A percentile compares a stretch with the other conserved stretches of the same genome.
phyloP scores from a whole-genome alignment of 2,888 invertebrate genomes.

The Orchesella flavescens region DNA sequence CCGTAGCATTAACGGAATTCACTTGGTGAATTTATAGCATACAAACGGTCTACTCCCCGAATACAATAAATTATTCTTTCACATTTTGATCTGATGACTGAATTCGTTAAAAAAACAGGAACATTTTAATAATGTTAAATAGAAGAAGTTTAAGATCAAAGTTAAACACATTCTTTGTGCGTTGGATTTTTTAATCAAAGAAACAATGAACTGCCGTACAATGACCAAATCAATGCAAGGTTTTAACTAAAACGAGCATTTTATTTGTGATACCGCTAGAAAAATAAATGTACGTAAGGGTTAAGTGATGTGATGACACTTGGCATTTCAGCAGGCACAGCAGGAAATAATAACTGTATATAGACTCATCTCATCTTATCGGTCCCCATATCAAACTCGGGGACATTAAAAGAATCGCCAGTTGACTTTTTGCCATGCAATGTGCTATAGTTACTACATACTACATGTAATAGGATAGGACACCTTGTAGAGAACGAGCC shows the following conservation, averaged over 20 bases:
- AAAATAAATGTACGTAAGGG: too few species aligned
- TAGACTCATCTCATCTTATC: constrained; percentile 7
- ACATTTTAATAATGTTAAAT: too few species aligned
- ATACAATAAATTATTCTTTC: neutral
- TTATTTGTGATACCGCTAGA: constrained; percentile 15
- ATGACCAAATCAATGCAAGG: neutral
- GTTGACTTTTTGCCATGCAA: constrained; percentile 52
- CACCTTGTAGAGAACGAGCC: neutral
- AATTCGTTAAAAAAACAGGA: neutral
- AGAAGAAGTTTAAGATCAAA: constrained; percentile 57
- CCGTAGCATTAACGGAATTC: neutral
- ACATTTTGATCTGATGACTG: neutral
- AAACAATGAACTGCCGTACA: neutral
- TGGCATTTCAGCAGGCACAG: too few species aligned
- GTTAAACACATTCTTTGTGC: neutral
- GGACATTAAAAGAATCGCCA: constrained; percentile 31
- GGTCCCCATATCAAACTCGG: neutral
- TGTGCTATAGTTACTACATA: neutral
- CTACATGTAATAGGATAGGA: too few species aligned
- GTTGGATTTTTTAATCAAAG: neutral
- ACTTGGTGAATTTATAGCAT: neutral
- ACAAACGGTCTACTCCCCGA: neutral
- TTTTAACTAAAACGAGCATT: constrained; percentile 5
- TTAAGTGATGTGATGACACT: too few species aligned
- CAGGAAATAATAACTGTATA: constrained; percentile 15